These are phyloP conservation scores for Pelmatolapia mariae DNA, from an alignment of 2,113 vertebrate species.

Conservation along the genomic window DNA sequence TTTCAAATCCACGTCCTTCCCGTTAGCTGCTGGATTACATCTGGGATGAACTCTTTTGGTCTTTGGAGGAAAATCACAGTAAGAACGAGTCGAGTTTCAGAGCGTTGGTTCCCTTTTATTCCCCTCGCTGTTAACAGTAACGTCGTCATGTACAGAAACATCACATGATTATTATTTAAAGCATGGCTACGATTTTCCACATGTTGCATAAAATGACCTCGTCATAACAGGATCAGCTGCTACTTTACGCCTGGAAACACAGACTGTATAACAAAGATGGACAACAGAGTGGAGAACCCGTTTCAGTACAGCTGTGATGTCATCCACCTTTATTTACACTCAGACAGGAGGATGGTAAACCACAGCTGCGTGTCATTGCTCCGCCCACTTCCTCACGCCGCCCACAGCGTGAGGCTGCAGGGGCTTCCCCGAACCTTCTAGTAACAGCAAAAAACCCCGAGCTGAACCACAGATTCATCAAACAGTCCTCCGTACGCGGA, in stretches of 20 bases:
- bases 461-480: background rate
- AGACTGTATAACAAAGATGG: background rate
- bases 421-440: background rate
- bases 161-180: background rate
- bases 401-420: background rate
- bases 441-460: background rate
- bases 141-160: background rate
- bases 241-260: background rate
- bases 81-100: background rate
- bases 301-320: background rate
- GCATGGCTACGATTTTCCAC: background rate
- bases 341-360: background rate
- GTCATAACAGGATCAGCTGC: background rate
- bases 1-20: background rate
- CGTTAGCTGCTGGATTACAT: background rate
- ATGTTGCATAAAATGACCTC: background rate
- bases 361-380: background rate
- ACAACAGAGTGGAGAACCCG: rapidly evolving
- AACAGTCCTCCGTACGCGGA: rapidly evolving
- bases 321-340: background rate
- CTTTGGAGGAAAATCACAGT: background rate
- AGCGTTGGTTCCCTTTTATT: background rate
- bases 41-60: background rate
- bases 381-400: background rate
- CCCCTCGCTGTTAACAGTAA: background rate